Evolutionary conservation across 1,140 invertebrate genomes (phyloP).

Genomic region (Trialeurodes vaporariorum): DNA sequence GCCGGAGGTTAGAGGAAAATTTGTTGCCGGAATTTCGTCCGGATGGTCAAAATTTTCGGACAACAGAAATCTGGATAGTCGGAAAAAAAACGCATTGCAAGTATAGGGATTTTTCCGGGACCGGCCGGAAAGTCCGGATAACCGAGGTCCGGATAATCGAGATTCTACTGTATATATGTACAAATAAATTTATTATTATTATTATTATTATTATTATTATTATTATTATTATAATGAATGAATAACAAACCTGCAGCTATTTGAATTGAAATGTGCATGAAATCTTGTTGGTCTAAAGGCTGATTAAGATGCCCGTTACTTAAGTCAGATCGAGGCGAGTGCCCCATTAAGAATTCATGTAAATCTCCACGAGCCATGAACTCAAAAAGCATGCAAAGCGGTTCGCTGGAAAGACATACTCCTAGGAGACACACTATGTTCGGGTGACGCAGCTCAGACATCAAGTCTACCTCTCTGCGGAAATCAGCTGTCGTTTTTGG

Average conservation of each 20-base stretch:
- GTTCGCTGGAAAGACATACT: conserved; percentile 80
- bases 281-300: conserved; percentile 63
- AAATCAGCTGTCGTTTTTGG: conserved; percentile 86
- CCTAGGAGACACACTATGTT: conserved; percentile 93
- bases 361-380: conserved; percentile 91
- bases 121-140: no score
- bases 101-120: no score
- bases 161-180: no score
- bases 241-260: conserved; percentile 61
- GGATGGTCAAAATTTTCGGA: no score
- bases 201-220: no score
- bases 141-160: no score
- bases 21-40: no score
- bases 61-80: no score
- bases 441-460: conserved; percentile 85
- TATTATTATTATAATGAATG: no score
- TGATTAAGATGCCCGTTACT: conserved; percentile 45
- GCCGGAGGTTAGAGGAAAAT: no score
- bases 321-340: conserved; percentile 63
- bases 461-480: conserved; percentile 68
- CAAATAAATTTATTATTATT: no score
- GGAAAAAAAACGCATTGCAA: no score
- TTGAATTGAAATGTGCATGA: conserved; percentile 74
- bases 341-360: conserved; percentile 83
- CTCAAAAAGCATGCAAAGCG: conserved; percentile 92